A percentile compares a stretch with the other conserved stretches of the same genome.
Conservation (phyloP, 2,888 invertebrate species). For the Dimorphilus gyrociliatus region DNA sequence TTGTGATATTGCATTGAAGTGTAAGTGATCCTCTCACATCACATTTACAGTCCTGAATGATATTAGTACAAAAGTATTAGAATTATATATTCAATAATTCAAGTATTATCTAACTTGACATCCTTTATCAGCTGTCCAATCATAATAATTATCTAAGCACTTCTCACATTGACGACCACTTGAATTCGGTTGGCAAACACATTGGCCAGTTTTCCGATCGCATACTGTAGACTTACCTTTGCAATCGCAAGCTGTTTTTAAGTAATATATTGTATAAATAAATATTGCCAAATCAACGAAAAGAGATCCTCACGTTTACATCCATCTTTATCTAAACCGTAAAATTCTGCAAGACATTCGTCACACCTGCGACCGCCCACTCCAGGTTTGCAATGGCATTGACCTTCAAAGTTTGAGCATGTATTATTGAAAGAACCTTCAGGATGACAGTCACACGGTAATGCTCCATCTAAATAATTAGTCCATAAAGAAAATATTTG, state of each 20-base stretch:
- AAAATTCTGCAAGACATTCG: slow-evolving; percentile 14
- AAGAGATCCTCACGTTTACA: slow-evolving; percentile 12
- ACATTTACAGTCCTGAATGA: slow-evolving; percentile 15
- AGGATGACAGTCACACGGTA: slow-evolving; percentile 17
- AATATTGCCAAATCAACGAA: slow-evolving; percentile 1
- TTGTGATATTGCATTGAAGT: slow-evolving; percentile 14
- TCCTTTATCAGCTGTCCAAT: slow-evolving; percentile 12
- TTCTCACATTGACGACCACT: slow-evolving; percentile 53
- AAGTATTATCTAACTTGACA: slow-evolving; percentile 13
- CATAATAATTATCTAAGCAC: slow-evolving; percentile 24
- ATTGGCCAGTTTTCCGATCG: slow-evolving; percentile 16
- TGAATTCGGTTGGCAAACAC: slow-evolving; percentile 52
- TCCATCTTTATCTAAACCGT: slow-evolving; percentile 12
- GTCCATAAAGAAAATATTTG: slow-evolving; percentile 13
- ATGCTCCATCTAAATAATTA: slow-evolving; percentile 14
- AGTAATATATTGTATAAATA: neutral
- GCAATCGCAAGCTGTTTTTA: slow-evolving; percentile 16
- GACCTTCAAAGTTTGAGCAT: slow-evolving; percentile 15
- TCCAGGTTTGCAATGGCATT: slow-evolving; percentile 20
- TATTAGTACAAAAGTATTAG: too few species aligned
- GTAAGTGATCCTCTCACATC: slow-evolving; percentile 11
- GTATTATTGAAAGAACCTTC: slow-evolving; percentile 11
- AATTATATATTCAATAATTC: too few species aligned
- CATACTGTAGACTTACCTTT: slow-evolving; percentile 12
- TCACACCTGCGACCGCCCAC: slow-evolving; percentile 18